Conservation (phyloP, 2,797 vertebrate genomes). For the Lacerta agilis region DNA sequence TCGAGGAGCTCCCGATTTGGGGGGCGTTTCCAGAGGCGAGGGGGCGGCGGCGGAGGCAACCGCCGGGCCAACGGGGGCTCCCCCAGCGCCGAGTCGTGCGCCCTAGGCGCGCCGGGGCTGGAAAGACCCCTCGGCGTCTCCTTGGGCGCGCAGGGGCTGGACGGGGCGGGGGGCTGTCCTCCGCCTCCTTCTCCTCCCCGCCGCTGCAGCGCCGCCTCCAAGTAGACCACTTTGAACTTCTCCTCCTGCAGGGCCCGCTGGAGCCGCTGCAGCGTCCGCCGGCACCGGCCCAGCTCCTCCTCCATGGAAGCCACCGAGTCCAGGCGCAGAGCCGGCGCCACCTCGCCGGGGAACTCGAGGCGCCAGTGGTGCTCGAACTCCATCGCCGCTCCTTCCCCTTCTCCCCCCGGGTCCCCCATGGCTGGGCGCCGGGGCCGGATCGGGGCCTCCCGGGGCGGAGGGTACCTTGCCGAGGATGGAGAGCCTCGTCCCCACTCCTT, state of each 20-base stretch:
- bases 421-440: not conserved
- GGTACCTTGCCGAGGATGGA: not conserved
- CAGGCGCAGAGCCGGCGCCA: constrained; percentile 82
- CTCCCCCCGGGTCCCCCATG: constrained; percentile 87
- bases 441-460: not conserved
- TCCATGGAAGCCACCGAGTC: constrained; percentile 85
- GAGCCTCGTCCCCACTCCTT: too few relatives aligned
- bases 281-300: constrained; percentile 86
- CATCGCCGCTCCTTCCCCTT: constrained; percentile 82
- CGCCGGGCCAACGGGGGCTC: constrained; percentile 69
- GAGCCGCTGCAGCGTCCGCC: constrained; percentile 82
- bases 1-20: constrained; percentile 80
- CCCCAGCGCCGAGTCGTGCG: not conserved
- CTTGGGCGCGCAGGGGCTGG: constrained; percentile 24
- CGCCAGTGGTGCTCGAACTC: constrained; percentile 92
- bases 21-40: constrained; percentile 67
- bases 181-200: not conserved
- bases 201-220: constrained; percentile 84
- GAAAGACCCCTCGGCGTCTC: not conserved
- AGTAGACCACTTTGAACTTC: constrained; percentile 92
- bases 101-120: not conserved
- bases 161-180: not conserved
- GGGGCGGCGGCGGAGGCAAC: constrained; percentile 39
- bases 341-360: constrained; percentile 89
- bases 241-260: constrained; percentile 90